Percentiles rank a stretch among this genome's conserved stretches.
phyloP scores from a whole-genome alignment of 1,140 invertebrate species.

The Cotesia vestalis region DNA sequence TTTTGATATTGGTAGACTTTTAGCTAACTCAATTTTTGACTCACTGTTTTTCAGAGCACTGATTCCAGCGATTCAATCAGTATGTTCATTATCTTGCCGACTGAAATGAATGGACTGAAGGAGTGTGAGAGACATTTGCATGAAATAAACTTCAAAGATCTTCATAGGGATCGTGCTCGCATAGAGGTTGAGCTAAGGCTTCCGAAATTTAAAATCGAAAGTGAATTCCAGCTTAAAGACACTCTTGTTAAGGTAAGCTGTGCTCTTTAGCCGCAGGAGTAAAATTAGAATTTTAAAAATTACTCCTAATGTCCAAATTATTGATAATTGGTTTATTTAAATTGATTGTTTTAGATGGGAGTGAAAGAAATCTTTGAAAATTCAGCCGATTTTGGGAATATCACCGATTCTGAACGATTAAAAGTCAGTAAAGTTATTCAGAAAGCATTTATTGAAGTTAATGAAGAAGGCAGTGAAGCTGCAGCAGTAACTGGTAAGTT shows the following conservation, averaged over 20 bases:
- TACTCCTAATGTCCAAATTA: too few species aligned
- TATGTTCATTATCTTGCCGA: slow-evolving; percentile 68
- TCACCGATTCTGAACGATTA: slow-evolving; percentile 56
- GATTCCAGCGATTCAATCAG: slow-evolving; percentile 50
- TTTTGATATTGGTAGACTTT: neutral
- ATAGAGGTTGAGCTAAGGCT: slow-evolving; percentile 42
- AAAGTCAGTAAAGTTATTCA: slow-evolving; percentile 68
- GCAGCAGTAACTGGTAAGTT: slow-evolving; percentile 65
- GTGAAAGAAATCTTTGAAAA: slow-evolving; percentile 64
- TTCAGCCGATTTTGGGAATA: slow-evolving; percentile 67
- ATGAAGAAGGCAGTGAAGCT: slow-evolving; percentile 73
- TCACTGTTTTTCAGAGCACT: neutral
- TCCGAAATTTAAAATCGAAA: slow-evolving; percentile 66
- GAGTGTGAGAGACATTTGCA: slow-evolving; percentile 61
- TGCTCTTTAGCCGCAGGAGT: too few species aligned
- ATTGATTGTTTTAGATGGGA: slow-evolving; percentile 53
- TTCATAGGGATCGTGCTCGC: slow-evolving; percentile 40
- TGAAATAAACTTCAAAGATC: slow-evolving; percentile 52
- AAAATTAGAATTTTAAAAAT: too few species aligned
- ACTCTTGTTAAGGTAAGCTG: too few species aligned
- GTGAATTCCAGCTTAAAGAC: slow-evolving; percentile 38
- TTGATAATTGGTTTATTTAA: too few species aligned
- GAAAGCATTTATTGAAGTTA: slow-evolving; percentile 71
- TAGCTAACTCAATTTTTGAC: neutral
- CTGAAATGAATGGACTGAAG: slow-evolving; percentile 61